Evolutionary conservation across 2,113 vertebrate species (phyloP).

Genomic region (Hassar affinis): DNA sequence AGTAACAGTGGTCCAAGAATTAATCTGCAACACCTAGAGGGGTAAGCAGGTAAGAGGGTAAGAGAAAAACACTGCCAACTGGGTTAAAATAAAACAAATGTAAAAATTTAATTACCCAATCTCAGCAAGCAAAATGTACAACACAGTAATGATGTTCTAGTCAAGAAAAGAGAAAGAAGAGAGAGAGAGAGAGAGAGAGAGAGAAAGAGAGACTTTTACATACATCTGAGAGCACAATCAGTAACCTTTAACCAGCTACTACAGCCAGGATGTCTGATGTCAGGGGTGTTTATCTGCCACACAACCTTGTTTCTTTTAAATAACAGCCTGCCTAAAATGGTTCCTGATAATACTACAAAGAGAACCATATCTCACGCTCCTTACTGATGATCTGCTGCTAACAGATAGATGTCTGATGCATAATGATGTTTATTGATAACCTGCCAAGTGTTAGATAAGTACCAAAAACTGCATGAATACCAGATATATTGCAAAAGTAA

Average conservation of each 20-base stretch:
- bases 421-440: neutral
- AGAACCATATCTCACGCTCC: neutral
- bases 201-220: neutral
- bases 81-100: neutral
- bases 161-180: neutral
- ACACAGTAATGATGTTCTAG: neutral
- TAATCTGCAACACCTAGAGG: neutral
- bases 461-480: neutral
- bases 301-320: neutral
- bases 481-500: neutral
- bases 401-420: neutral
- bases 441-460: neutral
- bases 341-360: neutral
- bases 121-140: neutral
- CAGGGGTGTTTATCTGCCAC: neutral
- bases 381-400: neutral
- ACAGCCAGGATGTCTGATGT: slow-evolving; percentile 11
- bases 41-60: too few species aligned
- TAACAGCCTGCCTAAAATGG: neutral
- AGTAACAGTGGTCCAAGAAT: neutral
- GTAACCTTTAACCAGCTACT: slow-evolving; percentile 4
- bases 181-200: too few species aligned
- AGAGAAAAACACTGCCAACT: neutral
- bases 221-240: neutral
- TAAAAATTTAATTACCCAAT: neutral